Percentiles rank a stretch among this genome's conserved stretches.
Conservation (phyloP, 2,797 vertebrate species). For the Myotis findleyi region DNA sequence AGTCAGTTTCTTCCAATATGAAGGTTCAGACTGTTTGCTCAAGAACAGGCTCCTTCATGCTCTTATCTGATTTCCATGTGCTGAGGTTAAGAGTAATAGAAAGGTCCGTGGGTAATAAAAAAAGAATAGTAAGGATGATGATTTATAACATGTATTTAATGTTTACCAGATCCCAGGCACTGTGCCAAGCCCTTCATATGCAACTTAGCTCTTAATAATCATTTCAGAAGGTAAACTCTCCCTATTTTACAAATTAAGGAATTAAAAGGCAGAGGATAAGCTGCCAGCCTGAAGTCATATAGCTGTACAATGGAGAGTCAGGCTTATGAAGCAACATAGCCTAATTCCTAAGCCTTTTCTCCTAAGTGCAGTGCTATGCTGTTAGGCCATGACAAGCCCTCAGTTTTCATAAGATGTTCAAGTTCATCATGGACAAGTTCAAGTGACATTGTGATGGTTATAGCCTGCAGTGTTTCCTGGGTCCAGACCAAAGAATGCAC, state of each 20-base stretch:
- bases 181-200: not conserved
- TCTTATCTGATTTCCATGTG: not conserved
- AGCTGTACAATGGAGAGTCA: not conserved
- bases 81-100: not conserved
- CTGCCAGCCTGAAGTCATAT: not conserved
- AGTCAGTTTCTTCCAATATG: not conserved
- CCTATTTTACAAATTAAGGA: slow-evolving; percentile 15
- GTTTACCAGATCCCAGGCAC: not conserved
- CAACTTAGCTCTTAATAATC: slow-evolving; percentile 23
- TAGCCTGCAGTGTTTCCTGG: slow-evolving; percentile 9
- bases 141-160: not conserved
- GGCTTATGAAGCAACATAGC: not conserved
- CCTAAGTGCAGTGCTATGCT: not conserved
- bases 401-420: not conserved
- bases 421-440: not conserved
- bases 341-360: not conserved
- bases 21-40: slow-evolving; percentile 16
- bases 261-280: not conserved
- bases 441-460: not conserved
- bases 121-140: slow-evolving; percentile 9
- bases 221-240: slow-evolving; percentile 12
- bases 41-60: not conserved
- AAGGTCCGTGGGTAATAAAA: not conserved
- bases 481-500: slow-evolving; percentile 6
- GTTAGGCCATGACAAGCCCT: not conserved